phyloP scores from a whole-genome alignment of 2,797 vertebrate genomes.

The Hoplostethus atlanticus region DNA sequence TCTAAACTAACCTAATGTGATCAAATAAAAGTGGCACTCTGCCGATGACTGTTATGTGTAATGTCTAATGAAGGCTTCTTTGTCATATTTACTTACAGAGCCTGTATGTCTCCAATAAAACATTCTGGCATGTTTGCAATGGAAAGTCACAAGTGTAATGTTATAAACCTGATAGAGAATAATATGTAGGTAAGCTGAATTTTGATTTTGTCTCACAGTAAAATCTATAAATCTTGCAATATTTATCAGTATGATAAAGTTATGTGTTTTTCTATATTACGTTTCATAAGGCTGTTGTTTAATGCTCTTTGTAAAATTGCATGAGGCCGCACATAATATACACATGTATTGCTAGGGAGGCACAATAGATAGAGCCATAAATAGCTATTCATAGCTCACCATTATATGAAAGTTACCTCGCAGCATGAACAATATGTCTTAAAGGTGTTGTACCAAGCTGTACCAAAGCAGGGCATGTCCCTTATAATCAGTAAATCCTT shows the following conservation, averaged over 20 bases:
- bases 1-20: constrained; percentile 55
- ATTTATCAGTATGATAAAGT: constrained; percentile 38
- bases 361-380: constrained; percentile 4
- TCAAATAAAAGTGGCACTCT: constrained; percentile 37
- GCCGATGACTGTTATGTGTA: constrained; percentile 18
- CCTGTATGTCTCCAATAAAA: constrained; percentile 78
- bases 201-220: not conserved
- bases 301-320: constrained; percentile 3
- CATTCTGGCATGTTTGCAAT: constrained; percentile 65
- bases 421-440: constrained; percentile 7
- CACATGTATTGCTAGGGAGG: not conserved
- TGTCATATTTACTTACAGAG: constrained; percentile 63
- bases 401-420: not conserved
- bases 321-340: not conserved
- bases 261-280: constrained; percentile 17
- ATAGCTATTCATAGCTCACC: constrained; percentile 6
- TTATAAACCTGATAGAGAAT: constrained; percentile 14
- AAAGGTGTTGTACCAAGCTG: not conserved
- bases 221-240: constrained; percentile 14
- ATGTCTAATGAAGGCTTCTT: constrained; percentile 43
- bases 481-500: not conserved
- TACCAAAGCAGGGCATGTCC: not conserved
- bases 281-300: constrained; percentile 2
- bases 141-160: constrained; percentile 43
- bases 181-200: too few relatives aligned